Evolutionary conservation across 2,888 invertebrate species (phyloP), one percentile per base, ranked within the genome.

Genomic region (Amblyjoppa fuscipennis): DNA sequence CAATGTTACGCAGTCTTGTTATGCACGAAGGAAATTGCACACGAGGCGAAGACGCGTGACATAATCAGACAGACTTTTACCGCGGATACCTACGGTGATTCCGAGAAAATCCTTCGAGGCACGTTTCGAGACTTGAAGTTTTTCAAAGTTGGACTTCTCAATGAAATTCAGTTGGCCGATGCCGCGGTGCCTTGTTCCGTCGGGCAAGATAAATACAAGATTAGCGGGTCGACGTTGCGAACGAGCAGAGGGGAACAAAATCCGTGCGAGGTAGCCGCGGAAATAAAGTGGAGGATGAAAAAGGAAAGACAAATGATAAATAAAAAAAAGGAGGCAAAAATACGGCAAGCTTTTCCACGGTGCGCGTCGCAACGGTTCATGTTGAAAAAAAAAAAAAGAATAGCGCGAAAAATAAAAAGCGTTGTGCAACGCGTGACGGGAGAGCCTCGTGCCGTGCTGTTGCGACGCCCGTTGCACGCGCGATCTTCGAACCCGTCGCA

Each of bases 101-200:
- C 66, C 25, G 59, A 64, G 56, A 59, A 70, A 79, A 70, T 53
- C 78, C 76, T 77, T 68, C 45, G 74, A 69, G 81, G 77, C 69
- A 70, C 68, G 61, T 38, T 49, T 13, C 45, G 53, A 51, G 77
- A 34, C 71, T 77, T 28, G 71, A 20, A 73, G 69, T 20, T 81
- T 83, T 82, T 51, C 68, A 11, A 51, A 53, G 78, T 79, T 85
- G 61, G 82, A 87, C 83, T 84, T 87, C 82, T 85, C 84, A 80
- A 87, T 88, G 87, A 88, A 87, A 88, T 87, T 85, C 82, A 82
- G 71, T 20, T 64, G 53, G 45, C 11, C 70, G 66, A 64, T 84
- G 68, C 68, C 59, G 41, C 53, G 45, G 56, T 71, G 25, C 70
- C 59, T 78, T 70, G 82, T 59, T 56, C 59, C 0, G 59, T 51